A percentile compares a stretch with the other conserved stretches of the same genome.
Evolutionary conservation across 2,113 vertebrate species (phyloP).

Genomic region (Chaetodon trifascialis): DNA sequence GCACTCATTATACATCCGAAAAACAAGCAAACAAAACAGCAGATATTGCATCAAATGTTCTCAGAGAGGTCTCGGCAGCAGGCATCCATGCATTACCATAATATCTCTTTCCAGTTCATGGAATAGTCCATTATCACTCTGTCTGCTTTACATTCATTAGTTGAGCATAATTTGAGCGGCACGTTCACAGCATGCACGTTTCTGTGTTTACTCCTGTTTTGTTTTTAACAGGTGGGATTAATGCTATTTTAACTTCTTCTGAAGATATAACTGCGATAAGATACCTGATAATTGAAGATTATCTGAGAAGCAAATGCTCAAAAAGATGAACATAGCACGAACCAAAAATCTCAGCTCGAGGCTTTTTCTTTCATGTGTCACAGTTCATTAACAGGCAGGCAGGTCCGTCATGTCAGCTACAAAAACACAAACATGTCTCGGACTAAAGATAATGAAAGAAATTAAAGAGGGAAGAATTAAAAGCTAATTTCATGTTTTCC

Average conservation of each 20-base stretch:
- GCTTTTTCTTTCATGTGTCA: not conserved
- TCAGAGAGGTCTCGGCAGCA: not conserved
- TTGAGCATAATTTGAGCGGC: not conserved
- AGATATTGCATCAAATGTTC: not conserved
- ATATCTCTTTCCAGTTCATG: not conserved
- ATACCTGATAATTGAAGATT: not conserved
- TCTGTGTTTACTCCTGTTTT: not conserved
- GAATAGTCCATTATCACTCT: not conserved
- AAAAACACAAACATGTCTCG: not conserved
- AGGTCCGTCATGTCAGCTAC: no score
- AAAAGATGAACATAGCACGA: not conserved
- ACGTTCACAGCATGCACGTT: not conserved
- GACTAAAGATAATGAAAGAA: not conserved
- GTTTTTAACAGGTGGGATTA: not conserved
- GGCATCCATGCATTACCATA: not conserved
- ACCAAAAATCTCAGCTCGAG: not conserved
- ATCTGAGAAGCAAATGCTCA: not conserved
- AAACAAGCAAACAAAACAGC: constrained; percentile 4
- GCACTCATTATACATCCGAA: constrained; percentile 32
- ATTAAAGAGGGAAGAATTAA: not conserved
- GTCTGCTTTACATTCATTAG: constrained; percentile 8
- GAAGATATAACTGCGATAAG: not conserved
- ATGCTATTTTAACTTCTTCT: not conserved
- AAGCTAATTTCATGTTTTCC: not conserved
- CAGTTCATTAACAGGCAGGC: no score